A percentile compares a stretch with the other conserved stretches of the same genome.
These are phyloP conservation scores for Sylvilagus bachmani DNA, from an alignment of 2,113 vertebrate genomes.

Conservation along the genomic window DNA sequence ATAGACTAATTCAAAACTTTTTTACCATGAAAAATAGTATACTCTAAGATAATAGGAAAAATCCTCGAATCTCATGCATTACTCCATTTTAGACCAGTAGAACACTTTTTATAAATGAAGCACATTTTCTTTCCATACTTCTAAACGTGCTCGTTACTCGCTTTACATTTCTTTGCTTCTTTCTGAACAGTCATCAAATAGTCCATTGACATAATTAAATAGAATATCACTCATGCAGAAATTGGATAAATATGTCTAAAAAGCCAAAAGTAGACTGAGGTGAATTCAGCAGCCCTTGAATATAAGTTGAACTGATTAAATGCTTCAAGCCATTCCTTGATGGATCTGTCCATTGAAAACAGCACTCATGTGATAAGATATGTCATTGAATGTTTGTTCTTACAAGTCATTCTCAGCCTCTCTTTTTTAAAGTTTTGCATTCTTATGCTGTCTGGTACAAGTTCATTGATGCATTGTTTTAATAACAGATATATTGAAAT, in stretches of 20 bases:
- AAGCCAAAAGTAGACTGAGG: background rate
- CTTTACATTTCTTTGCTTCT: slow-evolving; percentile 64
- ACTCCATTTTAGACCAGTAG: slow-evolving; percentile 69
- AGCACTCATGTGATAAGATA: background rate
- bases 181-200: slow-evolving; percentile 58
- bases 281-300: slow-evolving; percentile 21
- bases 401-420: background rate
- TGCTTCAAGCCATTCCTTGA: slow-evolving; percentile 14
- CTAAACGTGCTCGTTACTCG: slow-evolving; percentile 64
- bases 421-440: background rate
- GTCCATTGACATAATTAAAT: slow-evolving; percentile 38
- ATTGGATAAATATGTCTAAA: background rate
- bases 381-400: background rate
- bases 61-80: slow-evolving; percentile 62
- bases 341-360: slow-evolving; percentile 6
- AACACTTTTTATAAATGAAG: slow-evolving; percentile 69
- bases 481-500: background rate
- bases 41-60: slow-evolving; percentile 72
- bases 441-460: background rate
- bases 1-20: slow-evolving; percentile 77
- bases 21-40: slow-evolving; percentile 80
- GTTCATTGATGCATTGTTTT: background rate
- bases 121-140: slow-evolving; percentile 71
- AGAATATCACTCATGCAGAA: slow-evolving; percentile 44
- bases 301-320: slow-evolving; percentile 32